Base-by-base conservation (phyloP, 2,888 invertebrate genomes). In the Panopea generosa region DNA sequence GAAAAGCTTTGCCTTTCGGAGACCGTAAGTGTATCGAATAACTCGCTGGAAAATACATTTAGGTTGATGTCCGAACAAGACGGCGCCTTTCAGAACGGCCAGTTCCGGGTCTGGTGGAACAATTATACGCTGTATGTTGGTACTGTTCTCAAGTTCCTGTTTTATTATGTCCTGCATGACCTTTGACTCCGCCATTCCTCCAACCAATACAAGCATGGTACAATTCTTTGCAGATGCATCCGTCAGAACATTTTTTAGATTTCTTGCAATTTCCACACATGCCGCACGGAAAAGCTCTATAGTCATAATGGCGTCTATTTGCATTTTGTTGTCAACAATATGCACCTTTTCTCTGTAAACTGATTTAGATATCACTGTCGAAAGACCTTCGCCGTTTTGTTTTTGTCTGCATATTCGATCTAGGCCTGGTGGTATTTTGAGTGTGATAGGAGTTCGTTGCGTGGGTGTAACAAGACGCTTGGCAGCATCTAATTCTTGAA, bases 71-170 rank as follows among this genome's bases (percentile, higher is more conserved):
- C 80, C 80, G 29, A 80, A 80, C 50, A 80, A 56, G 7, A 80
- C 80, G 3, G 80, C 80, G 4, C 80, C 80, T 65, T 80, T 80
- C 20, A 80, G 38, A 53, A 74, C 59, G n/a, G 77, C 76, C n/a
- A 80, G 50, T 52, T 80, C 73, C 63, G 80, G 80, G 55, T 80
- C 80, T 27, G 80, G 80, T 18, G 80, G 76, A n/a, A 80, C 80
- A 20, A 80, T 63, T 6, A 80, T 80, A 2, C 74, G 61, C 20
- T 77, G 69, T 49, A 80, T 77, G 22, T 70, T 76, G 1, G 80
- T 77, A n/a, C 53, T 62, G 26, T 61, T 68, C 63, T 80, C 80
- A 14, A 80, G 70, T 43, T 80, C 80, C 18, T 57, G 55, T 52
- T 72, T 60, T 20, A 80, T 47, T 2, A 77, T 57, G 49, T 80